phyloP scores from a whole-genome alignment of 1,140 invertebrate species.

The Akabosia matsudoensis region DNA sequence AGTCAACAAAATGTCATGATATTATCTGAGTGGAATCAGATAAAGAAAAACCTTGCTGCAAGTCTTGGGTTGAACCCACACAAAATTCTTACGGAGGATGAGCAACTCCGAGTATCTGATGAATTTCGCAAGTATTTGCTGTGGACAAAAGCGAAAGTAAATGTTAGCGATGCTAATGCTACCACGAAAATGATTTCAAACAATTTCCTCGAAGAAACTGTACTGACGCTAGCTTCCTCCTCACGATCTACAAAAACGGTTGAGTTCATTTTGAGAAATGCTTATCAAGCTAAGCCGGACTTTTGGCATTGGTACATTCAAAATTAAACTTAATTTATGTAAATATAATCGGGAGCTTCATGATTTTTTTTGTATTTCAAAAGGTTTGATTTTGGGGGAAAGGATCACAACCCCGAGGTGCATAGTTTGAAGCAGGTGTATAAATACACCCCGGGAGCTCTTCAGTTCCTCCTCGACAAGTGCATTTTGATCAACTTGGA shows the following conservation, averaged over 20 bases:
- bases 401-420: not conserved
- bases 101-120: not conserved
- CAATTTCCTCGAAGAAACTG: not conserved
- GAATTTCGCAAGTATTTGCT: not conserved
- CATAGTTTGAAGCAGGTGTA: conserved; percentile 4
- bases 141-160: not conserved
- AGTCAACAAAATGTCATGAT: not conserved
- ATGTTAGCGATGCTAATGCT: no score
- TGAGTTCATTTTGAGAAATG: not conserved
- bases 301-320: not conserved
- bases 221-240: not conserved
- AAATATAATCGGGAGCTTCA: no score
- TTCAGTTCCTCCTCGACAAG: not conserved
- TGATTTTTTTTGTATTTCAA: not conserved
- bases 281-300: not conserved
- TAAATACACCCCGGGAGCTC: not conserved
- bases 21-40: not conserved
- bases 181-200: no score
- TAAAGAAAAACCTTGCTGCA: not conserved
- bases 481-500: not conserved
- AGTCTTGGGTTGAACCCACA: no score
- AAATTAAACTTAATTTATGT: not conserved
- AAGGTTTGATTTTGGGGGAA: not conserved
- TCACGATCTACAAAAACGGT: not conserved
- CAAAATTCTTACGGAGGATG: no score